These are phyloP conservation scores for Spialia ferax DNA, from an alignment of 2,888 invertebrate species.

Conservation along the genomic window DNA sequence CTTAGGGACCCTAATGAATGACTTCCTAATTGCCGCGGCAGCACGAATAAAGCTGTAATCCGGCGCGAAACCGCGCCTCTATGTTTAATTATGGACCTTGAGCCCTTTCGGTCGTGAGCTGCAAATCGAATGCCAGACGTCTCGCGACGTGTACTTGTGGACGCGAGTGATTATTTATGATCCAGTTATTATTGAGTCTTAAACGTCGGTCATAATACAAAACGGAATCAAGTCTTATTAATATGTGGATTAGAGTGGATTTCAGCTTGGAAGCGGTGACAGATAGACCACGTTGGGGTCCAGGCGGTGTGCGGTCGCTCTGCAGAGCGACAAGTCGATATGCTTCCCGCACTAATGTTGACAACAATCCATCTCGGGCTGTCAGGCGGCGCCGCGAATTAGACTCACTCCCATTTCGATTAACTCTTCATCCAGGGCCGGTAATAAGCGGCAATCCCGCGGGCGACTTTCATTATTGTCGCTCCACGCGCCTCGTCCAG, in stretches of 20 bases:
- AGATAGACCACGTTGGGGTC: constrained; percentile 43
- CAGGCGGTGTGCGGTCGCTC: constrained; percentile 51
- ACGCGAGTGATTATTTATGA: constrained; percentile 62
- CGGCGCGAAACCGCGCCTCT: constrained; percentile 68
- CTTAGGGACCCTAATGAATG: constrained; percentile 86
- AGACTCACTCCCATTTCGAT: constrained; percentile 84
- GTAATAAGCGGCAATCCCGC: constrained; percentile 66
- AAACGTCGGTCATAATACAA: constrained; percentile 51
- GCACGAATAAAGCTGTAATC: constrained; percentile 81
- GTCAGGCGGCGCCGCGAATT: constrained; percentile 82
- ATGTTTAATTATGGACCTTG: constrained; percentile 81
- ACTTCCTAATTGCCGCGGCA: constrained; percentile 86
- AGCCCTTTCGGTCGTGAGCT: constrained; percentile 74
- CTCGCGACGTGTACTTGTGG: constrained; percentile 71
- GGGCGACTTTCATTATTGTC: constrained; percentile 63
- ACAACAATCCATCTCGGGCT: constrained; percentile 83
- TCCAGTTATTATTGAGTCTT: constrained; percentile 60
- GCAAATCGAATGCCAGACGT: constrained; percentile 76
- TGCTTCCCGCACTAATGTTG: constrained; percentile 83
- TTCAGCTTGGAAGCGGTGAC: constrained; percentile 47
- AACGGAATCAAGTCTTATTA: constrained; percentile 65
- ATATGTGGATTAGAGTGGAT: constrained; percentile 52
- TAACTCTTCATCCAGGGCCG: constrained; percentile 67
- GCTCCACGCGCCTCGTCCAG: constrained; percentile 53
- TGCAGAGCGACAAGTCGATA: constrained; percentile 77